Conservation (phyloP, 2,888 invertebrate genomes). For the Agonum fuliginosum region DNA sequence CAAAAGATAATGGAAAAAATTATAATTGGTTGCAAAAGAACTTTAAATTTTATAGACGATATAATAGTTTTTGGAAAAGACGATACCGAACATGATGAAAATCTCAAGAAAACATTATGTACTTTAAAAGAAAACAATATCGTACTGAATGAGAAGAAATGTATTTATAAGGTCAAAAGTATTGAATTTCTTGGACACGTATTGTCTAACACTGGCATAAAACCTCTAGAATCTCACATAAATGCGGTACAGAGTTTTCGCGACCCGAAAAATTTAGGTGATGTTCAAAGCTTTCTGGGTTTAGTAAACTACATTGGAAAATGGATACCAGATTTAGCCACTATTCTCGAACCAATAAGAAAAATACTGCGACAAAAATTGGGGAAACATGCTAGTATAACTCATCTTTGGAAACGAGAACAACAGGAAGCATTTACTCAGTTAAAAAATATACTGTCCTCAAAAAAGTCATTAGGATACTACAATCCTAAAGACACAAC, state of each 20-base stretch:
- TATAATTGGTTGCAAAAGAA: slow-evolving; percentile 66
- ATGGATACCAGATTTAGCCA: too few species aligned
- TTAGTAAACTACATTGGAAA: slow-evolving; percentile 67
- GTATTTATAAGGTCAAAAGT: not conserved
- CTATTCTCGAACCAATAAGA: slow-evolving; percentile 62
- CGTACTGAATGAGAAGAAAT: not conserved
- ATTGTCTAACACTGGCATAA: not conserved
- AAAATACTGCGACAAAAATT: slow-evolving; percentile 66
- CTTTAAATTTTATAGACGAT: slow-evolving; percentile 69
- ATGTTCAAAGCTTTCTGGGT: slow-evolving; percentile 67
- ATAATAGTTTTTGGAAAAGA: slow-evolving; percentile 67
- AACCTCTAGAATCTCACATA: not conserved
- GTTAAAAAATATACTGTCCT: slow-evolving; percentile 65
- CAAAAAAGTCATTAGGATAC: slow-evolving; percentile 64
- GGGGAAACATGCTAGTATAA: slow-evolving; percentile 63
- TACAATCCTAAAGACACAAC: slow-evolving; percentile 66
- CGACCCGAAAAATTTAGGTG: slow-evolving; percentile 61
- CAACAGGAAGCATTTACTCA: slow-evolving; percentile 61
- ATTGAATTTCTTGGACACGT: not conserved
- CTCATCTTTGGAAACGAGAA: not conserved
- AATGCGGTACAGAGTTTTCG: slow-evolving; percentile 37
- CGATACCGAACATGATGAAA: too few species aligned
- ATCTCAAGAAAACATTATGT: not conserved
- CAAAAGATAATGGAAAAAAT: slow-evolving; percentile 69
- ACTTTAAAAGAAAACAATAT: not conserved